phyloP scores from a whole-genome alignment of 1,140 invertebrate species.

The Drosophila ohnishii region DNA sequence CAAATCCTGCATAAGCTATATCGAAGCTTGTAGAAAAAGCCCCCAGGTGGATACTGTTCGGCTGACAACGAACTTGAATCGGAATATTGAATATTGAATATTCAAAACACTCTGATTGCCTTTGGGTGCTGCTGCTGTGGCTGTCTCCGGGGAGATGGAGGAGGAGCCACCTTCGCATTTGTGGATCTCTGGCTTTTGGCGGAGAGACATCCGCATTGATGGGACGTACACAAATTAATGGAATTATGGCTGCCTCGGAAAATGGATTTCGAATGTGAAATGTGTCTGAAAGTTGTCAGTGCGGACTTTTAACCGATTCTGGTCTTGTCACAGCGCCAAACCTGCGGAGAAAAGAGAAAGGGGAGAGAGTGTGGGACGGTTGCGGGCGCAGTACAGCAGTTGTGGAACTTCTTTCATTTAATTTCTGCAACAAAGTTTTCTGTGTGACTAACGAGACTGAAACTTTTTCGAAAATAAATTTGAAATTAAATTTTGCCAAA shows the following conservation, averaged over 20 bases:
- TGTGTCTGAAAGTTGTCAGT: slow-evolving; percentile 64
- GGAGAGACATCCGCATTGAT: slow-evolving; percentile 49
- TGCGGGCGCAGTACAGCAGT: slow-evolving; percentile 56
- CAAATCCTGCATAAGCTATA: background rate
- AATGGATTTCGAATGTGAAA: slow-evolving; percentile 66
- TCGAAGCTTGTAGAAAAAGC: background rate
- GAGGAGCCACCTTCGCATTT: background rate
- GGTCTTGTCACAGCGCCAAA: slow-evolving; percentile 36
- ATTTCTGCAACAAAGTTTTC: slow-evolving; percentile 71
- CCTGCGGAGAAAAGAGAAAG: slow-evolving; percentile 12
- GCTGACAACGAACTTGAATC: slow-evolving; percentile 3
- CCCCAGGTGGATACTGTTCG: background rate
- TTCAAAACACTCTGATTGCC: slow-evolving; percentile 9
- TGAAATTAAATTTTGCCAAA: slow-evolving; percentile 67
- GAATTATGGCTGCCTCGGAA: slow-evolving; percentile 60
- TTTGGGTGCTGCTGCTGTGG: background rate
- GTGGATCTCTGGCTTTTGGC: slow-evolving; percentile 1
- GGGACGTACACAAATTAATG: slow-evolving; percentile 62
- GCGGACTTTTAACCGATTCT: slow-evolving; percentile 56
- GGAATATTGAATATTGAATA: slow-evolving; percentile 15
- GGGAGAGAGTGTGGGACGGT: background rate
- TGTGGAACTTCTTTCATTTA: slow-evolving; percentile 77
- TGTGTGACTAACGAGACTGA: slow-evolving; percentile 61
- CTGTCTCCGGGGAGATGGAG: background rate
- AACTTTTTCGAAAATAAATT: slow-evolving; percentile 71